A percentile compares a stretch with the other conserved stretches of the same genome.
phyloP scores from a whole-genome alignment of 2,888 invertebrate genomes.

The Acronicta leporina region DNA sequence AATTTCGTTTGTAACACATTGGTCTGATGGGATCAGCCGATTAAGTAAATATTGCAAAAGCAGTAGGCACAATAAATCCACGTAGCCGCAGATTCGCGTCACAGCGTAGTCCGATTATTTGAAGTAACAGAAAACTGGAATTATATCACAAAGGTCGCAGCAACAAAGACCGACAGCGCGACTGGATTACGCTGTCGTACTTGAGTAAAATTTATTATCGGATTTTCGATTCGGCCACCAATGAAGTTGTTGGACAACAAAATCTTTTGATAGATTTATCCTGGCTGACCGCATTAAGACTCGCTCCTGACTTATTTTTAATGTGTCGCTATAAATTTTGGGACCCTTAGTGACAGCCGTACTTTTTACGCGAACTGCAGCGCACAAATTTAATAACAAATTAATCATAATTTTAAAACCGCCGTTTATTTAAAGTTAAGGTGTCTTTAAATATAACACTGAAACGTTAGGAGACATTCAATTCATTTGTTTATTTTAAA shows the following conservation, averaged over 20 bases:
- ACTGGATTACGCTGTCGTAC: slow-evolving; percentile 88
- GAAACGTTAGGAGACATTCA: slow-evolving; percentile 37
- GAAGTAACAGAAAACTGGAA: slow-evolving; percentile 85
- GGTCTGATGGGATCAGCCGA: slow-evolving; percentile 30
- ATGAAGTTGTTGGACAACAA: slow-evolving; percentile 89
- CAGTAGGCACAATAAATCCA: slow-evolving; percentile 67
- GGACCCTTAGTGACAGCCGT: slow-evolving; percentile 68
- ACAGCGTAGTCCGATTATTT: slow-evolving; percentile 80
- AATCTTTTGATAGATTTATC: slow-evolving; percentile 89
- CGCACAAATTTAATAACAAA: slow-evolving; percentile 46
- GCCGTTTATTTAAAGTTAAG: slow-evolving; percentile 37
- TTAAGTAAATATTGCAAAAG: slow-evolving; percentile 38
- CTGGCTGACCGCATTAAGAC: slow-evolving; percentile 87
- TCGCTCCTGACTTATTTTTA: slow-evolving; percentile 84
- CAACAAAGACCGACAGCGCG: slow-evolving; percentile 87
- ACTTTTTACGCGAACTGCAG: slow-evolving; percentile 67
- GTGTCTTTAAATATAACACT: slow-evolving; percentile 18
- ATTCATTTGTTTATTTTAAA: slow-evolving; percentile 66
- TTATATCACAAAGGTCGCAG: slow-evolving; percentile 84
- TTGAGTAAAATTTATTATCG: slow-evolving; percentile 89
- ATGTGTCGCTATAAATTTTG: slow-evolving; percentile 84
- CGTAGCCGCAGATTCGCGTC: slow-evolving; percentile 73
- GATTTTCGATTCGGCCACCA: slow-evolving; percentile 89
- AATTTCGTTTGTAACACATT: slow-evolving; percentile 5
- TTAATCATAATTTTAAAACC: slow-evolving; percentile 54